Conservation (phyloP, 1,140 invertebrate species). For the Dendroctonus ponderosae region DNA sequence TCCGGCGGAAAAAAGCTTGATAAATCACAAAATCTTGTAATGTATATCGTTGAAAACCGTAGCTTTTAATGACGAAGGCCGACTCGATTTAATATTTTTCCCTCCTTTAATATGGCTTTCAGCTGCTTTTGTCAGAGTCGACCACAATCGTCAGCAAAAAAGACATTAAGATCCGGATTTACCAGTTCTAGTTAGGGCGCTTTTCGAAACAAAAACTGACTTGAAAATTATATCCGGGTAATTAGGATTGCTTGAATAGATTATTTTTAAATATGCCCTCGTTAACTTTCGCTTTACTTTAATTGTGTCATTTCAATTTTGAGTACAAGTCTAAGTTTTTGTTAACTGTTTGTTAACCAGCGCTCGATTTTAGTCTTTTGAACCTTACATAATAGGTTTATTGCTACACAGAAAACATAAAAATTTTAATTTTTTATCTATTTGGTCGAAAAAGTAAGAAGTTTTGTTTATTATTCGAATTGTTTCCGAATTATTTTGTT, state of each 20-base stretch:
- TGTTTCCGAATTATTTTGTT: too few species aligned
- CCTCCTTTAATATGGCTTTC: slow-evolving; percentile 20
- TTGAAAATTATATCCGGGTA: slow-evolving; percentile 2
- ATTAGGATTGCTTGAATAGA: not conserved
- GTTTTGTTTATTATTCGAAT: too few species aligned
- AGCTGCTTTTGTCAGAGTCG: slow-evolving; percentile 18
- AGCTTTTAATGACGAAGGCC: slow-evolving; percentile 22
- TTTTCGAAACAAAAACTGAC: not conserved
- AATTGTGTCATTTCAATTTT: too few species aligned
- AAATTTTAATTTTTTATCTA: too few species aligned
- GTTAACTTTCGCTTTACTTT: too few species aligned
- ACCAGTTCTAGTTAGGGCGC: not conserved
- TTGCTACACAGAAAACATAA: too few species aligned
- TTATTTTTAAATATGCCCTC: too few species aligned
- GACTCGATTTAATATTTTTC: slow-evolving; percentile 27
- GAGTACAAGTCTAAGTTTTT: too few species aligned
- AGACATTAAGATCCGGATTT: slow-evolving; percentile 16
- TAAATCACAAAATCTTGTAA: slow-evolving; percentile 15
- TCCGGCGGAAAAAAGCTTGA: slow-evolving; percentile 12
- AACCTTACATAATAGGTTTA: too few species aligned
- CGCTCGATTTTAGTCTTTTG: too few species aligned
- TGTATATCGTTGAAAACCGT: slow-evolving; percentile 11
- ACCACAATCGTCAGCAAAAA: slow-evolving; percentile 10
- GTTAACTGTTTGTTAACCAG: too few species aligned
- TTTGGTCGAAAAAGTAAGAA: too few species aligned